Percentiles rank a stretch among this genome's conserved stretches.
Conservation (phyloP, 2,888 invertebrate species). For the Coremacera marginata region DNA sequence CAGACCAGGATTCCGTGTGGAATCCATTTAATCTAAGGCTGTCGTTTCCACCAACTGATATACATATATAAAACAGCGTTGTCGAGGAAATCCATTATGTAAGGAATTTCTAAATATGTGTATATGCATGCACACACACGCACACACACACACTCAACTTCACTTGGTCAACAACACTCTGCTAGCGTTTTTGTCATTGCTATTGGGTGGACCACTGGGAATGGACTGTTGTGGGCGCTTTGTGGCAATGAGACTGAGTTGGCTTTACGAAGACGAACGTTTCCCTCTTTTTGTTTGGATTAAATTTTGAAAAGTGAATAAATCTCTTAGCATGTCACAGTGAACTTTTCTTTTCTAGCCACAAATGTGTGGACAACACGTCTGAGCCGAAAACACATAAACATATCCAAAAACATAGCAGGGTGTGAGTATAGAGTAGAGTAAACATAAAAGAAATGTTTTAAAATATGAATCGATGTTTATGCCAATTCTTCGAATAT, state of each 20-base stretch:
- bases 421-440: neutral
- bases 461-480: too few species aligned
- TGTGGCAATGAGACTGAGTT: neutral
- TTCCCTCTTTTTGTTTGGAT: constrained; percentile 11
- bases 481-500: too few species aligned
- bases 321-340: constrained; percentile 34
- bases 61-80: neutral
- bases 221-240: neutral
- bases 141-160: neutral
- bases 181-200: neutral
- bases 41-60: constrained; percentile 4
- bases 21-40: constrained; percentile 34
- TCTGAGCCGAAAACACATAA: neutral
- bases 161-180: neutral
- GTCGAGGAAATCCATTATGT: constrained; percentile 23
- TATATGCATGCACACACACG: neutral
- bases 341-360: constrained; percentile 11
- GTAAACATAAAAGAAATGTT: neutral
- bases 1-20: neutral
- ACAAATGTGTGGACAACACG: constrained; percentile 26
- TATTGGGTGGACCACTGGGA: constrained; percentile 4
- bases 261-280: neutral
- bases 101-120: constrained; percentile 7
- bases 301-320: constrained; percentile 34
- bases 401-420: neutral